Base-by-base conservation (phyloP, 2,797 vertebrate genomes). In the Macropus fuliginosus region DNA sequence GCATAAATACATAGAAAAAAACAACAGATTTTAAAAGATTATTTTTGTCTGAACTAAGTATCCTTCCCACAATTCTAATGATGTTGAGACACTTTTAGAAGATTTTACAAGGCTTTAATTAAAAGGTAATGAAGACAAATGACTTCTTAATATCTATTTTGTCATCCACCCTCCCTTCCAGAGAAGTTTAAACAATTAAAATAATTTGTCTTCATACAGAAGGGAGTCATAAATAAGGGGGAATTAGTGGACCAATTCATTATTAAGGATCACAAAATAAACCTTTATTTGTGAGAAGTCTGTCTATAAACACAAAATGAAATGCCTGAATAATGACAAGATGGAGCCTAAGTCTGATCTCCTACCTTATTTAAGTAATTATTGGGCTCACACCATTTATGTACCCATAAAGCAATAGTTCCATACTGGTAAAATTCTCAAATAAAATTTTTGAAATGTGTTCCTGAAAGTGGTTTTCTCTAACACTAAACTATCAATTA, bases 61-160 rank as follows among this genome's bases (percentile, higher is more conserved):
- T 81, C 40, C 74, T 10, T 81, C 40, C 74, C 74, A 81, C 0
- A 21, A 46, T 10, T 13, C 40, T 46, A 46, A 21, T 46, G 18
- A 46, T 81, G 40, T 81, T 46, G 74, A 81, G 21, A 24, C 21
- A 81, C 46, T 81, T 46, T 81, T 24, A 56, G 91, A 95, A 87
- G 46, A 46, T 56, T 92, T 54, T 14, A 91, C 40, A 92, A 87
- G 94, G 2, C 0, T 62, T 93, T 93, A 96, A 94, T 91, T 59
- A 59, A 96, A 97, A 97, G 31, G 40, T 98, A 95, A 97, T 94
- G 74, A 97, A 96, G 59, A 96, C 95, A 56, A 95, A 97, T 74
- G 59, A 95, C n/a, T 92, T 97, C 13, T 95, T 96, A 55, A 93
- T 54, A 46, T 97, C 13, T 6, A 29, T 96, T 97, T 96, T 91